Percentiles rank a stretch among this genome's conserved stretches.
Evolutionary conservation across 2,797 vertebrate genomes (phyloP).

Genomic region (Heterohyrax brucei): DNA sequence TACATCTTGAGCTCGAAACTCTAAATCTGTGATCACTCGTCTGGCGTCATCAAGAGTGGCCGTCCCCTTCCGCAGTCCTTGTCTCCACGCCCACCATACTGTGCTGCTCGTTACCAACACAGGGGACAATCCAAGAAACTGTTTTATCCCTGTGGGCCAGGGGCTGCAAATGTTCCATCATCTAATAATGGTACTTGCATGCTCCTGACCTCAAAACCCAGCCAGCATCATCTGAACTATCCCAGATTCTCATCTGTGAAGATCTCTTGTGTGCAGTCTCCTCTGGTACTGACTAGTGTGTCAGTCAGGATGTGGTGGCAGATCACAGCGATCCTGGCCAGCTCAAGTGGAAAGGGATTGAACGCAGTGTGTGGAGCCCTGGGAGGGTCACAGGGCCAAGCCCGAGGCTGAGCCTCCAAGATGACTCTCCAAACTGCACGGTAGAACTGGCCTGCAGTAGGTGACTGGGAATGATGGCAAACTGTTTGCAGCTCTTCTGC

Average conservation of each 20-base stretch:
- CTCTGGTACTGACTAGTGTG: fast-evolving
- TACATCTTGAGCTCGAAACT: background rate
- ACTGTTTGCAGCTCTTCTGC: no score
- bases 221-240: fast-evolving
- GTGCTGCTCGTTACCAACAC: no score
- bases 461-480: no score
- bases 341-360: background rate
- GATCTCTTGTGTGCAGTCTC: background rate
- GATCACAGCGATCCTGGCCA: background rate
- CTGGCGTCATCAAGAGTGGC: fast-evolving
- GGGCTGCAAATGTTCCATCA: fast-evolving
- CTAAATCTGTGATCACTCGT: fast-evolving
- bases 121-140: no score
- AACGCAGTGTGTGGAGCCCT: no score
- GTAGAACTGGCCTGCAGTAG: no score
- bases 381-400: background rate
- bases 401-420: no score
- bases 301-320: background rate
- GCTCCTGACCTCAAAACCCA: background rate
- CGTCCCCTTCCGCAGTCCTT: fast-evolving
- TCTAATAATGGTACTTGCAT: background rate
- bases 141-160: fast-evolving
- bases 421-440: fast-evolving
- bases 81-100: fast-evolving
- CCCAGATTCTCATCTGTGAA: no score